phyloP scores from a whole-genome alignment of 2,888 invertebrate genomes.

The Cheilosia grossa region DNA sequence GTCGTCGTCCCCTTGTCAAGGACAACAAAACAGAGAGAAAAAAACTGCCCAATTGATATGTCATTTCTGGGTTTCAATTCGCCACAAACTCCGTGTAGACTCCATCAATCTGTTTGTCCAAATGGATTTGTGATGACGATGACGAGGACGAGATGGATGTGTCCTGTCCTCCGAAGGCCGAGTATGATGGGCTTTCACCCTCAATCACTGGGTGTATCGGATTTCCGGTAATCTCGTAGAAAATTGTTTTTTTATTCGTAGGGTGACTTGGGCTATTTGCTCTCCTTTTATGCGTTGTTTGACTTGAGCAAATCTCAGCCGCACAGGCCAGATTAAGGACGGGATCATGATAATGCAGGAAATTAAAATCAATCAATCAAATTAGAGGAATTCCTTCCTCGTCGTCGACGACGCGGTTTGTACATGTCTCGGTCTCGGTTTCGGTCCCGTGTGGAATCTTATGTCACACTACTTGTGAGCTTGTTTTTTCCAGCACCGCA shows the following conservation, averaged over 20 bases:
- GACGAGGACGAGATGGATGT: slow-evolving; percentile 57
- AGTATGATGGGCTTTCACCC: slow-evolving; percentile 30
- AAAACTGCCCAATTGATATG: slow-evolving; percentile 57
- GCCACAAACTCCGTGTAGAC: slow-evolving; percentile 53
- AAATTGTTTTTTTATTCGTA: slow-evolving; percentile 71
- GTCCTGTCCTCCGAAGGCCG: slow-evolving; percentile 2
- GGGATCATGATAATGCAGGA: slow-evolving; percentile 79
- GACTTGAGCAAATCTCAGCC: slow-evolving; percentile 44
- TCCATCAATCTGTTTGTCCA: slow-evolving; percentile 73
- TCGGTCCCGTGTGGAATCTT: slow-evolving; percentile 11
- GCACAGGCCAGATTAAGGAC: slow-evolving; percentile 44
- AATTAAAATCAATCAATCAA: slow-evolving; percentile 84
- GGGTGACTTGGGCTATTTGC: slow-evolving; percentile 71
- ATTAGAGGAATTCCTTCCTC: slow-evolving; percentile 78
- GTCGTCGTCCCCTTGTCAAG: slow-evolving; percentile 49
- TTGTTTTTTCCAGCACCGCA: slow-evolving; percentile 14
- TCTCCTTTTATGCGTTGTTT: slow-evolving; percentile 68
- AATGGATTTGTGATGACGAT: slow-evolving; percentile 69
- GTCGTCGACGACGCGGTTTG: neutral
- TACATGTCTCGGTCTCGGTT: neutral
- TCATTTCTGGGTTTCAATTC: slow-evolving; percentile 67
- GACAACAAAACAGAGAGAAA: slow-evolving; percentile 4
- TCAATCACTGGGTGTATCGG: slow-evolving; percentile 75
- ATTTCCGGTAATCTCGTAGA: slow-evolving; percentile 77
- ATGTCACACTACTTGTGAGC: slow-evolving; percentile 23